Evolutionary conservation across 2,888 invertebrate species (phyloP), one percentile per base, ranked within the genome.

Genomic region (Germaria angustata): DNA sequence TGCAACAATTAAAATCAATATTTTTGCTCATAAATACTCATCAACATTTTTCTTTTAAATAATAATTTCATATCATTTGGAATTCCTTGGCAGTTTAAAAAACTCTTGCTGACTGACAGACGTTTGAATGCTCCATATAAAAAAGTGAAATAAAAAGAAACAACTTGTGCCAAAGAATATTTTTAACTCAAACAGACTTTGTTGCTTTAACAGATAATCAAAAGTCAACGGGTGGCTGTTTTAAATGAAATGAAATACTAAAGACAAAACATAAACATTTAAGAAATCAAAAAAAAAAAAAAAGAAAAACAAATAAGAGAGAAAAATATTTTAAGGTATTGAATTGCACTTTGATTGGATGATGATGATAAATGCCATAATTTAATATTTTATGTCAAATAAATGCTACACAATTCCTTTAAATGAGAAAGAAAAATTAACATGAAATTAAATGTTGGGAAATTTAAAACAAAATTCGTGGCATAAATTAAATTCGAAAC

Each of bases 341-440:
- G 79, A 82, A 82, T 82, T 76, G 83, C 84, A 75, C n/a, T 73
- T 72, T 76, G 86, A 86, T 86, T 84, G 84, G 78, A 51, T 84
- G 85, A 85, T 84, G 84, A 84, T 85, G 86, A 86, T 86, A 85
- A 86, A 86, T 86, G 84, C 85, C 84, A 85, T 86, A 86, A 86
- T 86, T 86, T 86, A 85, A 85, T 86, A 85, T 84, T 84, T 84
- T 80, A 80, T 81, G 84, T 84, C 84, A 84, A 78, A 81, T 75
- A 79, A 81, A 77, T 65, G 80, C 76, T 81, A 72, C 71, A 77
- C 49, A 57, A 59, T 59, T 44, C 41, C 17, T 32, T 32, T 11
- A 24, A 55, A 55, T n/a, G 28, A 68, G 46, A 17, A 20, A 59
- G 8, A 55, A 41, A 41, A 39, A 34, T 41, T 59, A 41, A 61